These are phyloP conservation scores for Anguilla pacifica DNA, from an alignment of 2,797 vertebrate genomes.

Conservation along the genomic window DNA sequence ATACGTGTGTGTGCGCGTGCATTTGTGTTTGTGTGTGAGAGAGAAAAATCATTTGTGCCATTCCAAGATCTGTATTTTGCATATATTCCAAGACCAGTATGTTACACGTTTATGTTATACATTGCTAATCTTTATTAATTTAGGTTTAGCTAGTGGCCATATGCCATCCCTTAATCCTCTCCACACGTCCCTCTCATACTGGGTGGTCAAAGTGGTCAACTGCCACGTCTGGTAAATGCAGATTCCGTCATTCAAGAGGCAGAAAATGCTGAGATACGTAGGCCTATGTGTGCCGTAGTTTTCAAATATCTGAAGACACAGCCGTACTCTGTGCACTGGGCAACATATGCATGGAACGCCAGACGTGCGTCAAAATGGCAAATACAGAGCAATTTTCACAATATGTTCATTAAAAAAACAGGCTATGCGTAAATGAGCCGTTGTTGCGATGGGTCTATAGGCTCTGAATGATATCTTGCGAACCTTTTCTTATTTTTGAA, in stretches of 20 bases:
- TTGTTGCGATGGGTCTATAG: neutral
- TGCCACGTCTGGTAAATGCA: neutral
- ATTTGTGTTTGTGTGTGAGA: slow-evolving; percentile 16
- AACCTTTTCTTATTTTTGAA: neutral
- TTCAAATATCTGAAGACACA: neutral
- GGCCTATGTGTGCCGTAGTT: neutral
- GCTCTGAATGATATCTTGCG: neutral
- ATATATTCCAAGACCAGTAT: neutral
- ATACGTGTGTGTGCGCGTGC: slow-evolving; percentile 12
- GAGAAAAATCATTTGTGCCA: neutral
- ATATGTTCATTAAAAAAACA: neutral
- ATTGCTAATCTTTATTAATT: neutral
- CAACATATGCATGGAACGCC: neutral
- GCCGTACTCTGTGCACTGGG: neutral
- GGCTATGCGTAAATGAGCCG: neutral
- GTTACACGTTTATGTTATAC: neutral
- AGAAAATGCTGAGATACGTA: neutral
- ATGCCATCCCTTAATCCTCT: neutral
- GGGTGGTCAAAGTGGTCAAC: neutral
- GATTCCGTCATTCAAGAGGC: neutral
- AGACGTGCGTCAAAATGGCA: neutral
- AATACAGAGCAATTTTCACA: neutral
- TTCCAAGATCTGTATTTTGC: neutral
- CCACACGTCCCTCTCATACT: neutral
- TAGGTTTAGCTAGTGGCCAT: neutral